Evolutionary conservation across 37 sponge, comb jelly and placozoan genomes (phyloP).

Genomic region (Halisarca cf. caerulea): DNA sequence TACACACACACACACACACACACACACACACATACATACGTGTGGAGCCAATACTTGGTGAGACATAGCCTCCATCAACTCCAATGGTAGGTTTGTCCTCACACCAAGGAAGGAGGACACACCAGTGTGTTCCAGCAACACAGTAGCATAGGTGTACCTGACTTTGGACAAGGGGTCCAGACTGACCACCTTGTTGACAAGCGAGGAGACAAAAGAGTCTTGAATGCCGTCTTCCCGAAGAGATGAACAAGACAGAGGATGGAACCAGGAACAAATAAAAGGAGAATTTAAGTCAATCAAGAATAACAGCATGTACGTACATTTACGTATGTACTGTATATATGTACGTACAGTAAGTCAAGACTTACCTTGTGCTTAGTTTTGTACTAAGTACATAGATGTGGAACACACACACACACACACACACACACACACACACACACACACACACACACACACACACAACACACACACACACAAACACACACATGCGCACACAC

Average conservation of each 20-base stretch:
- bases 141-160: conserved; percentile 40
- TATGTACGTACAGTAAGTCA: no score
- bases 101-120: conserved; percentile 24
- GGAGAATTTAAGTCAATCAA: no score
- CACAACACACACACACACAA: no score
- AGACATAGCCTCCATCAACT: conserved; percentile 61
- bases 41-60: conserved; percentile 72
- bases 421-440: no score
- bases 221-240: neutral
- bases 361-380: no score
- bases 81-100: conserved; percentile 41
- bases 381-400: no score
- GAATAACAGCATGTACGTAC: no score
- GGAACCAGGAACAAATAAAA: no score
- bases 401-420: no score
- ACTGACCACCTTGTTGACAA: neutral
- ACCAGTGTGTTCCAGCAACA: conserved; percentile 34
- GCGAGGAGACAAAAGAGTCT: neutral
- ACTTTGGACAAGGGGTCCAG: neutral
- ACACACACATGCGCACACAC: no score
- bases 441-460: no score
- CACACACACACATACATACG: conserved; percentile 28
- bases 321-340: no score
- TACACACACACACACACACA: neutral
- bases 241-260: neutral